Evolutionary conservation across 2,797 vertebrate species (phyloP).

Genomic region (Apodemus agrarius): DNA sequence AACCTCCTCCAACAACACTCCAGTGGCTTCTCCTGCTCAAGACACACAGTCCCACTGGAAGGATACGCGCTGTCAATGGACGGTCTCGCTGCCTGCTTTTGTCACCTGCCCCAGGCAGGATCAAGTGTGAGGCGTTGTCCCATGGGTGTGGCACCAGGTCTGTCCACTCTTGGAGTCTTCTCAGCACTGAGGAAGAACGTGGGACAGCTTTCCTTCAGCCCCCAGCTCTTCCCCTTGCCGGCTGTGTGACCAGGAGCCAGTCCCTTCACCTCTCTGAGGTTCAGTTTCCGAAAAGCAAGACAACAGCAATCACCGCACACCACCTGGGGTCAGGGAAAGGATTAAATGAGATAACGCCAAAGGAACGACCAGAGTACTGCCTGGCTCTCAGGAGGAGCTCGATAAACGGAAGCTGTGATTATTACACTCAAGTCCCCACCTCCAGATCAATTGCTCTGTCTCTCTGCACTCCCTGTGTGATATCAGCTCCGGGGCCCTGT

Average conservation of each 20-base stretch:
- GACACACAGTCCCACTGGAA: background rate
- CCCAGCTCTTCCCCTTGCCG: background rate
- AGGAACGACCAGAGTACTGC: background rate
- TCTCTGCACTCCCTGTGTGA: background rate
- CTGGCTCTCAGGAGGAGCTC: conserved; percentile 45
- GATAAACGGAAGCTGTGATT: conserved; percentile 41
- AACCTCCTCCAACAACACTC: background rate
- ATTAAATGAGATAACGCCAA: conserved; percentile 65
- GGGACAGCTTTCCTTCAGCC: background rate
- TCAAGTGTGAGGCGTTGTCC: too few relatives aligned
- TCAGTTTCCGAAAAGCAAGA: background rate
- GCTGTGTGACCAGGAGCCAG: background rate
- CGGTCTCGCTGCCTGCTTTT: background rate
- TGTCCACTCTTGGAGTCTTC: background rate
- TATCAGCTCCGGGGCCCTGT: conserved; percentile 26
- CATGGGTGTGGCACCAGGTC: background rate
- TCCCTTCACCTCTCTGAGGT: conserved; percentile 58
- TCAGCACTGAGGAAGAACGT: background rate
- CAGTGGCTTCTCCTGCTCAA: background rate
- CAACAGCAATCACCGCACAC: background rate
- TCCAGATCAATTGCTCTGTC: conserved; percentile 64
- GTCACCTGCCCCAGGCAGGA: background rate
- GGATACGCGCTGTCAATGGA: background rate
- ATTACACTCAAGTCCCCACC: conserved; percentile 36
- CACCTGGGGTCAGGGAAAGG: background rate